Evolutionary conservation across 2,888 invertebrate genomes (phyloP).

Genomic region (Chromoteleia sp.): DNA sequence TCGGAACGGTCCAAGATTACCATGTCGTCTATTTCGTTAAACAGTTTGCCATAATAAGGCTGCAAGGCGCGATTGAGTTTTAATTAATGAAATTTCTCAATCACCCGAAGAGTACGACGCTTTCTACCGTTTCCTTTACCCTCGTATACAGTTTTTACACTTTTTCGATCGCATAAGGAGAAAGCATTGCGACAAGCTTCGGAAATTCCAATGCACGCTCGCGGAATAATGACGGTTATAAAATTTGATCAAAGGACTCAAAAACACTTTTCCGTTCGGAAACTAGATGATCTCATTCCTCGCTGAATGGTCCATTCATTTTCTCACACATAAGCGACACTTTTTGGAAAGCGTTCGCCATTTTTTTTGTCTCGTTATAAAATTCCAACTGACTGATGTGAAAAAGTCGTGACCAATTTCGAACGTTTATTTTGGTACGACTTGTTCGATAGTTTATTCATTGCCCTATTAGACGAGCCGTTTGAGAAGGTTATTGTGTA

Average conservation of each 20-base stretch:
- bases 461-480: slow-evolving; percentile 10
- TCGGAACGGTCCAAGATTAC: slow-evolving; percentile 24
- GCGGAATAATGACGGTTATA: slow-evolving; percentile 19
- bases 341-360: slow-evolving; percentile 21
- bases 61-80: slow-evolving; percentile 2
- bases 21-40: slow-evolving; percentile 18
- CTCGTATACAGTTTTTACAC: slow-evolving; percentile 1
- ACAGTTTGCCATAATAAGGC: slow-evolving; percentile 32
- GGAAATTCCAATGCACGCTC: background rate
- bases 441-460: slow-evolving; percentile 5
- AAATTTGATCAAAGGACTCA: slow-evolving; percentile 32
- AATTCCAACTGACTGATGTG: slow-evolving; percentile 1
- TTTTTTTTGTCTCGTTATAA: slow-evolving; percentile 23
- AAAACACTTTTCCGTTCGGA: slow-evolving; percentile 13
- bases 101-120: too few species aligned
- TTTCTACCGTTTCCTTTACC: too few species aligned
- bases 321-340: slow-evolving; percentile 10
- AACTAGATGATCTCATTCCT: background rate
- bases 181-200: background rate
- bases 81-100: slow-evolving; percentile 25
- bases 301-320: slow-evolving; percentile 30
- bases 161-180: slow-evolving; percentile 25
- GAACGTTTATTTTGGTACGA: background rate
- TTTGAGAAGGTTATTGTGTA: slow-evolving; percentile 47
- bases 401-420: too few species aligned